Conservation (phyloP, 2,113 vertebrate genomes). For the Cryptoleucopteryx plumbea region DNA sequence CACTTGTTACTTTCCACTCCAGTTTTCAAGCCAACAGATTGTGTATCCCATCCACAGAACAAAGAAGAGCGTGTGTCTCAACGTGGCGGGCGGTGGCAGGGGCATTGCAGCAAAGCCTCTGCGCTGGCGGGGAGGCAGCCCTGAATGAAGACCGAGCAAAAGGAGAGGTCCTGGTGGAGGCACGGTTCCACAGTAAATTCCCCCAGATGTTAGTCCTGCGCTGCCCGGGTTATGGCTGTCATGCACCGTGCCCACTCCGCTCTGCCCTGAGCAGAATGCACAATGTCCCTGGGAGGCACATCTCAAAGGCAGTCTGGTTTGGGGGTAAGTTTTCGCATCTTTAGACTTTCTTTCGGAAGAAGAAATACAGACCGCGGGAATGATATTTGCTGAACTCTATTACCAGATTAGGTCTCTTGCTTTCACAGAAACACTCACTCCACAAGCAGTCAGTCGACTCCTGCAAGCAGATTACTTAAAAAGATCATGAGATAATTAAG, state of each 20-base stretch:
- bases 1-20: neutral
- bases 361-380: neutral
- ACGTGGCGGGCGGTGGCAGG: rapidly evolving
- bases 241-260: neutral
- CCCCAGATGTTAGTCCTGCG: neutral
- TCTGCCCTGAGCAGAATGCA: neutral
- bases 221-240: neutral
- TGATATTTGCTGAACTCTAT: neutral
- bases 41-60: neutral
- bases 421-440: neutral
- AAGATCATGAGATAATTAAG: neutral
- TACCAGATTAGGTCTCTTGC: neutral
- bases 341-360: neutral
- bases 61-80: rapidly evolving
- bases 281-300: neutral
- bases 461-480: neutral
- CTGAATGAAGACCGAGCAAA: neutral
- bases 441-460: neutral
- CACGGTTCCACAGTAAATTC: neutral
- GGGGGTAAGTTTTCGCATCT: neutral
- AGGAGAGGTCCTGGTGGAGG: neutral
- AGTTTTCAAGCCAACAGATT: neutral
- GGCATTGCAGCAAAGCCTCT: neutral
- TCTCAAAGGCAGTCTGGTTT: neutral
- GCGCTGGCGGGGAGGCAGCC: rapidly evolving